Evolutionary conservation across 2,888 invertebrate species (phyloP).

Genomic region (Limenitis camilla): DNA sequence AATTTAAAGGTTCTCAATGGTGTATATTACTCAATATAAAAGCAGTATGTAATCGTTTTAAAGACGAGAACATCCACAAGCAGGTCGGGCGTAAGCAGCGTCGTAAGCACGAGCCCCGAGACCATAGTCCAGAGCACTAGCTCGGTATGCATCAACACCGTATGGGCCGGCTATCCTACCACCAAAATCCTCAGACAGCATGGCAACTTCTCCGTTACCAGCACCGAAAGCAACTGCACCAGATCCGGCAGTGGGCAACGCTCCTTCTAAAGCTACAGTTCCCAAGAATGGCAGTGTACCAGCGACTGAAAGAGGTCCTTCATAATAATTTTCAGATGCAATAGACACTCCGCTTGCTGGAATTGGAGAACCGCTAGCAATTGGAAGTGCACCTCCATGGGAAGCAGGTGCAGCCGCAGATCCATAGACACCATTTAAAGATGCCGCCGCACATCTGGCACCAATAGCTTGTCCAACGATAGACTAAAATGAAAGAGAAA

Average conservation of each 20-base stretch:
- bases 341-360: conserved; percentile 30
- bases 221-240: neutral
- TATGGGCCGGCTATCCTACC: too few relatives aligned
- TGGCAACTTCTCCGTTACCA: conserved; percentile 25
- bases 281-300: conserved; percentile 34
- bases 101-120: too few relatives aligned
- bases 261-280: conserved; percentile 35
- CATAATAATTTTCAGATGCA: conserved; percentile 34
- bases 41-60: too few relatives aligned
- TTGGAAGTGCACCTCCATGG: conserved; percentile 25
- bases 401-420: conserved; percentile 22
- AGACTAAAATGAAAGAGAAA: conserved; percentile 17
- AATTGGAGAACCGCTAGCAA: conserved; percentile 32
- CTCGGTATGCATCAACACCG: too few relatives aligned
- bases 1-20: too few relatives aligned
- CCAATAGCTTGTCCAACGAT: conserved; percentile 24
- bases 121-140: too few relatives aligned
- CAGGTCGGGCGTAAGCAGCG: too few relatives aligned
- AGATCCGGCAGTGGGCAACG: conserved; percentile 31
- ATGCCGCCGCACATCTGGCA: neutral
- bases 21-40: too few relatives aligned
- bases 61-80: too few relatives aligned
- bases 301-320: conserved; percentile 29
- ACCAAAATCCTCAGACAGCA: conserved; percentile 25
- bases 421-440: neutral